phyloP scores from a whole-genome alignment of 2,113 vertebrate species.

The Notothenia rossii region DNA sequence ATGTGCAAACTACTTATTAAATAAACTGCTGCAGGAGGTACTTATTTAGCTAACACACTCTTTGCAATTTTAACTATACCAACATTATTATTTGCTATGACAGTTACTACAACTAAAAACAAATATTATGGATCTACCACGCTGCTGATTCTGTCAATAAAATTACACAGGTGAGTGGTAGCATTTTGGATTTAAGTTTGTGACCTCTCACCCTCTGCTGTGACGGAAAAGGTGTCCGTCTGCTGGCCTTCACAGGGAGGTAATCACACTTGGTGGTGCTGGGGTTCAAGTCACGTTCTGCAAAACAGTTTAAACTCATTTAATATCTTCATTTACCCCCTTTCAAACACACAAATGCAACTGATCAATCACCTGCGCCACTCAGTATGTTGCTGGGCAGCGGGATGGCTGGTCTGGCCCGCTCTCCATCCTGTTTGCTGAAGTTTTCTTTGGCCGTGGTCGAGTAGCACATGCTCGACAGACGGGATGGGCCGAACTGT shows the following conservation, averaged over 20 bases:
- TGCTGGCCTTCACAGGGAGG: conserved; percentile 8
- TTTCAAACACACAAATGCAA: conserved; percentile 14
- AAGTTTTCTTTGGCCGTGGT: conserved; percentile 51
- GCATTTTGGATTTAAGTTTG: not conserved
- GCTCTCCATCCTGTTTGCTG: not conserved
- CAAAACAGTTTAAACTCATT: conserved; percentile 9
- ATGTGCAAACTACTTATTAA: not conserved
- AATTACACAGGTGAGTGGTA: not conserved
- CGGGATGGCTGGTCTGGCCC: conserved; percentile 11
- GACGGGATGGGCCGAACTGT: conserved; percentile 22
- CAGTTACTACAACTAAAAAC: not conserved
- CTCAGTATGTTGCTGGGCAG: conserved; percentile 30
- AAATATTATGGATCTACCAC: not conserved
- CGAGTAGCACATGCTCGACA: conserved; percentile 43
- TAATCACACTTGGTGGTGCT: conserved; percentile 54
- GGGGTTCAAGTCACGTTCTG: conserved; percentile 35
- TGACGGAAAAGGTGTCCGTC: not conserved
- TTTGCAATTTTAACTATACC: no score
- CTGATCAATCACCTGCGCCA: conserved; percentile 43
- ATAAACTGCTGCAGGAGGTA: not conserved
- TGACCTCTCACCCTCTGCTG: conserved; percentile 45
- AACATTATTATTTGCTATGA: no score
- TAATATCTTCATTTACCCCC: not conserved
- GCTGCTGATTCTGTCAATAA: not conserved
- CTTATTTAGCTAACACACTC: not conserved